A percentile compares a stretch with the other conserved stretches of the same genome.
Evolutionary conservation across 2,888 invertebrate species (phyloP).

Genomic region (Melanostoma scalare): DNA sequence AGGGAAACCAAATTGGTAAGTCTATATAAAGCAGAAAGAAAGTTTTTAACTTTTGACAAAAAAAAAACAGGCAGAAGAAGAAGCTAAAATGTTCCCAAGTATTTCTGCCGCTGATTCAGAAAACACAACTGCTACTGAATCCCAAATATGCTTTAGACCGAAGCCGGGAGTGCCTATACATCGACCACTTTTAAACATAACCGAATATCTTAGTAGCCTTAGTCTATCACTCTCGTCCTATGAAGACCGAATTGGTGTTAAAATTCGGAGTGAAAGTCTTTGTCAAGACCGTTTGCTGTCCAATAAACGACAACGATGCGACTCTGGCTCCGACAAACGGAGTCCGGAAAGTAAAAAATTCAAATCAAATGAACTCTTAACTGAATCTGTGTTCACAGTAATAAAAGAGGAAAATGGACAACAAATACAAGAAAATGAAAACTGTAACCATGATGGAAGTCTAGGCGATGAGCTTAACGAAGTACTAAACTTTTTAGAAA

Average conservation of each 20-base stretch:
- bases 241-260: slow-evolving; percentile 87
- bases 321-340: slow-evolving; percentile 84
- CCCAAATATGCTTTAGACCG: slow-evolving; percentile 82
- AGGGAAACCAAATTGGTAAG: slow-evolving; percentile 80
- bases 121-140: slow-evolving; percentile 74
- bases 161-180: slow-evolving; percentile 86
- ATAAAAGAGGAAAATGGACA: slow-evolving; percentile 43
- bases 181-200: slow-evolving; percentile 88
- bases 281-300: slow-evolving; percentile 76
- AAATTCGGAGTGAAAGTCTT: slow-evolving; percentile 82
- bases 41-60: background rate
- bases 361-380: slow-evolving; percentile 75
- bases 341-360: slow-evolving; percentile 83
- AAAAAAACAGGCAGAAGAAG: slow-evolving; percentile 74
- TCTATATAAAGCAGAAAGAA: background rate
- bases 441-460: slow-evolving; percentile 55
- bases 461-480: slow-evolving; percentile 58
- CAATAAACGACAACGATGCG: slow-evolving; percentile 83
- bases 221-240: slow-evolving; percentile 91
- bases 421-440: slow-evolving; percentile 52
- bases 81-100: slow-evolving; percentile 73
- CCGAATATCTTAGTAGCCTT: slow-evolving; percentile 89
- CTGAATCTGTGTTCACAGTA: slow-evolving; percentile 36
- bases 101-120: slow-evolving; percentile 41
- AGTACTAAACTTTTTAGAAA: slow-evolving; percentile 42